Evolutionary conservation across 2,113 vertebrate species (phyloP).

Genomic region (Sturnus vulgaris): DNA sequence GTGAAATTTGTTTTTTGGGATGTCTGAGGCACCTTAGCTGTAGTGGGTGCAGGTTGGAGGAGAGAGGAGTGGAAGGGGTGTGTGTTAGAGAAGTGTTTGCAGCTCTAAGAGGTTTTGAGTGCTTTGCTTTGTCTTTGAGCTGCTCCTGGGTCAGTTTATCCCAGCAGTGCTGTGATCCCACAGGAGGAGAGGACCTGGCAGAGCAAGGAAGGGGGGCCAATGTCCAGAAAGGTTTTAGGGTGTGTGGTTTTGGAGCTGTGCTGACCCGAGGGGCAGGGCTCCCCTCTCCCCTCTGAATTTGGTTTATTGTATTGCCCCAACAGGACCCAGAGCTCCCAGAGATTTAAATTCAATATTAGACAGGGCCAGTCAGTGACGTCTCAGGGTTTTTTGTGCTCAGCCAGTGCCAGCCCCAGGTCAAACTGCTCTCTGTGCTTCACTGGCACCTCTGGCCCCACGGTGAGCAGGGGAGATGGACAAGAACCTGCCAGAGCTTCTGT

Average conservation of each 20-base stretch:
- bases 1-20: not conserved
- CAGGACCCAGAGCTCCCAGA: accelerated
- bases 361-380: not conserved
- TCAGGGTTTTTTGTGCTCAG: slow-evolving; percentile 6
- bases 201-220: not conserved
- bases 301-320: not conserved
- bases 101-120: not conserved
- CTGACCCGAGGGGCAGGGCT: not conserved
- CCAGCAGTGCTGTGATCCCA: accelerated
- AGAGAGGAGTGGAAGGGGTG: accelerated
- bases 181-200: not conserved
- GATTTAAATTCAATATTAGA: accelerated
- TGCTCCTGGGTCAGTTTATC: not conserved
- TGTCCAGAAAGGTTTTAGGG: accelerated
- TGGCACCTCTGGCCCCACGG: not conserved
- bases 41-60: not conserved
- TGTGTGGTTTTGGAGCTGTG: not conserved
- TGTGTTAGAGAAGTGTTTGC: not conserved
- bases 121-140: not conserved
- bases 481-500: not conserved
- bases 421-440: not conserved
- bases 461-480: not conserved
- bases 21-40: not conserved
- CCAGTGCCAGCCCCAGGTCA: not conserved
- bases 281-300: not conserved